Conservation (phyloP, 2,113 vertebrate species). For the Siniperca knerii region DNA sequence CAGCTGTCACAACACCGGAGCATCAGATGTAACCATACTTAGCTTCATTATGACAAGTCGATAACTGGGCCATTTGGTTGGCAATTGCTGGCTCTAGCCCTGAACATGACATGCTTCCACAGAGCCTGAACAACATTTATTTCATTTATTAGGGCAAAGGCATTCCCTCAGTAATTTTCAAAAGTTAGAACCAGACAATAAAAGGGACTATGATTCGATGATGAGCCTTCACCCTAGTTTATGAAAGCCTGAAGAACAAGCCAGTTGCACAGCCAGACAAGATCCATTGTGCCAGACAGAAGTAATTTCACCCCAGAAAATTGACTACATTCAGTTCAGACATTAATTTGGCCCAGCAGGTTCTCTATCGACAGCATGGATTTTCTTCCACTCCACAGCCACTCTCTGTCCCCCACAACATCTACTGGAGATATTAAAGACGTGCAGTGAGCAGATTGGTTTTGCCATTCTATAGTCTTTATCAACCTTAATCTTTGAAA, state of each 20-base stretch:
- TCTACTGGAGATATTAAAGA: conserved; percentile 48
- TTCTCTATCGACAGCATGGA: conserved; percentile 39
- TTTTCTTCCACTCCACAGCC: conserved; percentile 5
- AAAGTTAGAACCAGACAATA: neutral
- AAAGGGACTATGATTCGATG: neutral
- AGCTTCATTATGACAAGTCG: no score
- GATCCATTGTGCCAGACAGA: conserved; percentile 20
- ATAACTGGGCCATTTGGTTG: no score
- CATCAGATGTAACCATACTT: neutral
- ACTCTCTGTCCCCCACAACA: neutral
- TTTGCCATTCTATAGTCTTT: conserved; percentile 62
- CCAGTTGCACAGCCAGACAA: conserved; percentile 19
- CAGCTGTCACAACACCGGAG: conserved; percentile 23
- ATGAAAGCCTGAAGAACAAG: conserved; percentile 13
- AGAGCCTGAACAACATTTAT: conserved; percentile 9
- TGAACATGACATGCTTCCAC: neutral
- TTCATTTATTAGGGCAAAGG: conserved; percentile 7
- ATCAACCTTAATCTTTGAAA: conserved; percentile 80
- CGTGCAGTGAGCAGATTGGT: conserved; percentile 56
- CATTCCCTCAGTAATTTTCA: neutral
- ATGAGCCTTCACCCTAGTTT: neutral
- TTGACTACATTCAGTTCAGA: conserved; percentile 55
- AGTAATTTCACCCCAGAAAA: conserved; percentile 5
- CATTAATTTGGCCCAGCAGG: conserved; percentile 45
- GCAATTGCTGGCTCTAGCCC: neutral